Base-by-base conservation (phyloP, 2,888 invertebrate genomes). In the Ochlodes sylvanus region DNA sequence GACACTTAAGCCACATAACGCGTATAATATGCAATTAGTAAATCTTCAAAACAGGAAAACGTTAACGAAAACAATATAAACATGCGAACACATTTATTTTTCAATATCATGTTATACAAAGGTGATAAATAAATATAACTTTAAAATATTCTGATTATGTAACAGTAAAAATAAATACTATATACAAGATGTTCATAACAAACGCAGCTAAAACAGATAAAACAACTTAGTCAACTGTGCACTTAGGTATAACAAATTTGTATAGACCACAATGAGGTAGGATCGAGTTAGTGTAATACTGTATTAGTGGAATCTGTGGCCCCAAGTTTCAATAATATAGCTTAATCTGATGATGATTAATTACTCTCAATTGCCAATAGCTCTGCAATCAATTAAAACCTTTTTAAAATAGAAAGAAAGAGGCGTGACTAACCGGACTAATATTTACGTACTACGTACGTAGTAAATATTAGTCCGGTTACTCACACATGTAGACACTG, bases 231-330 rank as follows among this genome's bases (percentile, higher is more conserved):
- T 47, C 19, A 50, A 17, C 12, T 50, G 2, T 19, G 50, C n/a
- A 19, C 19, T n/a, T 50, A 10, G 10, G 7, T 38, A 12, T 19
- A 19, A 50, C 50, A 47, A 47, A 9, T 50, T 47, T 17, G 19
- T 56, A 65, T 56, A 61, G 7, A 52, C 52, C 54, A 67, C 42
- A 67, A 67, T 55, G 66, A 71, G 69, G 69, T 63, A 71, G 61
- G 63, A 54, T 55, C 58, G 50, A 55, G 63, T 62, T 63, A 66
- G 38, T 63, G 17, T 44, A 62, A 63, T 68, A 70, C 54, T 70
- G 58, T 50, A 69, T 60, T 44, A 63, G 17, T 54, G 38, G 54
- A 54, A 54, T 54, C 27, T 50, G 50, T 19, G 50, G 54, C 52
- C 7, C 19, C 19, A 38, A 38, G 38, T 9, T 38, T n/a, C n/a